A percentile compares a stretch with the other conserved stretches of the same genome.
Evolutionary conservation across 2,113 vertebrate species (phyloP).

Genomic region (Bos javanicus): DNA sequence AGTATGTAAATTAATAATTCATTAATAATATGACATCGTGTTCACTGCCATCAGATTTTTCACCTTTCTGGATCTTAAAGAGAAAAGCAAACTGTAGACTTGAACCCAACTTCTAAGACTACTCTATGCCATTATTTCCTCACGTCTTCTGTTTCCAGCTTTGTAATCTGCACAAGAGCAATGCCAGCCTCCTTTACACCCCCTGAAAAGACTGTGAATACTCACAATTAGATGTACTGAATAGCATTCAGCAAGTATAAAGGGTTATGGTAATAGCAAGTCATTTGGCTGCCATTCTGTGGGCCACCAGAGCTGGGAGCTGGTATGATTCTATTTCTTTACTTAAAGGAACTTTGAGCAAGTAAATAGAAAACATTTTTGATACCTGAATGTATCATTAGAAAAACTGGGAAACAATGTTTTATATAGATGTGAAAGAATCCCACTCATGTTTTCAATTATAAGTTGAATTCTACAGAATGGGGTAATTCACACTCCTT

Average conservation of each 20-base stretch:
- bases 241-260: background rate
- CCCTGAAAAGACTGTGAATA: background rate
- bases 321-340: background rate
- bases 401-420: background rate
- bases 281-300: background rate
- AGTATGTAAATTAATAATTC: background rate
- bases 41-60: background rate
- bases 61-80: background rate
- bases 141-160: background rate
- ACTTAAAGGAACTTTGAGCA: constrained; percentile 12
- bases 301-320: background rate
- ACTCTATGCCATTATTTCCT: background rate
- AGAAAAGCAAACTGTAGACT: background rate
- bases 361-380: background rate
- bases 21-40: background rate
- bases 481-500: background rate
- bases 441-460: background rate
- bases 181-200: background rate
- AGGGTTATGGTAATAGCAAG: background rate
- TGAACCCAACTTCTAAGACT: background rate
- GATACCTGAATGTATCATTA: background rate
- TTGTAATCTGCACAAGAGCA: background rate
- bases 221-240: background rate
- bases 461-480: background rate
- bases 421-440: background rate